phyloP scores from a whole-genome alignment of 2,888 invertebrate genomes.

The Caenorhabditis becei region DNA sequence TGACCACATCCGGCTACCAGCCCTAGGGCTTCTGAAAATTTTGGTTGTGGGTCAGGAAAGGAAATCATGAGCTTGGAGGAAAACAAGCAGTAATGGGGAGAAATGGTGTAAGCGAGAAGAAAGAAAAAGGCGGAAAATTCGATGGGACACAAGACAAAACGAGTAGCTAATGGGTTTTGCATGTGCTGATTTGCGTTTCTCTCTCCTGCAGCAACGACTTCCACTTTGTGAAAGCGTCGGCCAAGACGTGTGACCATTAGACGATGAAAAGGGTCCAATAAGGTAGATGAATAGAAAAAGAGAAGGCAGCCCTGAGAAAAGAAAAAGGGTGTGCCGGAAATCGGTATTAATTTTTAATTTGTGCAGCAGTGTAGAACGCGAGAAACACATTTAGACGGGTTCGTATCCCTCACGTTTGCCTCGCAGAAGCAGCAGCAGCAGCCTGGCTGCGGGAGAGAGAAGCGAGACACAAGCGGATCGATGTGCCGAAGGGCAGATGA shows the following conservation, averaged over 20 bases:
- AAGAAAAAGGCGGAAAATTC: background rate
- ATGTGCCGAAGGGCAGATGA: conserved; percentile 26
- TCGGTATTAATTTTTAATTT: conserved; percentile 32
- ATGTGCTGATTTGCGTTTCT: conserved; percentile 37
- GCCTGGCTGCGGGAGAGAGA: conserved; percentile 12
- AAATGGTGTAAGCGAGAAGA: conserved; percentile 6
- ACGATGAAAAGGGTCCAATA: background rate
- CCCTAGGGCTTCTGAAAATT: conserved; percentile 31
- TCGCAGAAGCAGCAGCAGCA: conserved; percentile 6
- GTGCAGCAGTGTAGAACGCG: conserved; percentile 7
- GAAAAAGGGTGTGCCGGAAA: background rate
- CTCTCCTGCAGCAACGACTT: background rate
- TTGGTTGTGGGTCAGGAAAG: background rate
- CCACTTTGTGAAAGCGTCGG: background rate
- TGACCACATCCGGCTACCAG: conserved; percentile 38
- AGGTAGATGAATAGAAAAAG: background rate
- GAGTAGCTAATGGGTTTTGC: conserved; percentile 50
- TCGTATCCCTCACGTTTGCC: conserved; percentile 7
- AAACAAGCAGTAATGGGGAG: background rate
- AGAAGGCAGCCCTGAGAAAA: background rate
- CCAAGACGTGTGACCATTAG: background rate
- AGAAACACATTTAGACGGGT: conserved; percentile 21
- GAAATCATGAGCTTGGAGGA: background rate
- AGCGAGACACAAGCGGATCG: conserved; percentile 15
- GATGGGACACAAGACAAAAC: conserved; percentile 18